Evolutionary conservation across 2,113 vertebrate genomes (phyloP), one percentile per base, ranked within the genome.

Genomic region (Tragelaphus scriptus): DNA sequence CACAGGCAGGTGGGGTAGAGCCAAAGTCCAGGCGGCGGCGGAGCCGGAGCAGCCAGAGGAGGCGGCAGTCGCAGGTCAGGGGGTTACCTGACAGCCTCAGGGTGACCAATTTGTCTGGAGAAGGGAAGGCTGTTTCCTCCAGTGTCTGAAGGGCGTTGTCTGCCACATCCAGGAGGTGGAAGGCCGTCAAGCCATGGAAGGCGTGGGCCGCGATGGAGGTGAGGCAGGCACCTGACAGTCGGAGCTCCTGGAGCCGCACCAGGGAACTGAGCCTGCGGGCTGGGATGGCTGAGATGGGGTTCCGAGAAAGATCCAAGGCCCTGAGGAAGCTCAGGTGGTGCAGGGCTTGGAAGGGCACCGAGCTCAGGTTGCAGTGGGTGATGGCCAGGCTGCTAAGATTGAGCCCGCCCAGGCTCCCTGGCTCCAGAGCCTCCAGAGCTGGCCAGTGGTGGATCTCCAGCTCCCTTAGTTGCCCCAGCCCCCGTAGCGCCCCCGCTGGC

Each of bases 61-160:
- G 99, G 2, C 99, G 99, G 91, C 99, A 99, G 98, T 99, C 99
- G 21, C 99, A 99, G 49, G 99, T 99, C 51, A 99, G 94, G 3
- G 99, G 99, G 97, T 99, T 99, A 58, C 98, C 98, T 4, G 99
- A 99, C 75, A 99, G 97, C 30, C 99, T 98, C 90, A 99, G 97
- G 53, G 99, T 99, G 96, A 99, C 99, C 88, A 99, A 97, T 97
- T 98, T 99, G 56, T 99, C 99, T 21, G 99, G 98, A 1, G 99
- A 99, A 92, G 99, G 99, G 95, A 99, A 99, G 96, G 98, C 99
- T 2, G 98, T 98, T 96, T 99, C 99, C 97, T 99, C 99, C 7
- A 99, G 98, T 1, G 99, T 99, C 28, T 96, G 97, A 30, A 99
- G 99, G 90, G 98, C 98, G 25, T 99, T 99, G 32, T 99, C 98